phyloP scores from a whole-genome alignment of 1,140 invertebrate species.

The Copidosoma floridanum region DNA sequence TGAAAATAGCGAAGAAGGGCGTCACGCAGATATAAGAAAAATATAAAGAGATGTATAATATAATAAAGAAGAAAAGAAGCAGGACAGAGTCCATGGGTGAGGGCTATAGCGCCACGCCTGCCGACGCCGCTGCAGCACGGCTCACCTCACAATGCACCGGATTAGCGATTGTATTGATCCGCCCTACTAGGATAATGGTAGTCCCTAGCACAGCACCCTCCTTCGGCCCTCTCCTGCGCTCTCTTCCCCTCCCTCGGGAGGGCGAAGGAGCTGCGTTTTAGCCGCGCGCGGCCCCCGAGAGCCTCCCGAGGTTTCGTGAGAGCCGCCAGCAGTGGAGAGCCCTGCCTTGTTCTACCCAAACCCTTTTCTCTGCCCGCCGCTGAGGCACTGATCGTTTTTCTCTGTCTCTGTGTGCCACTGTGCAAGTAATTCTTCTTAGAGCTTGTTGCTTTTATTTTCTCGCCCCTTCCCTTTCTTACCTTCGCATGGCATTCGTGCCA shows the following conservation, averaged over 20 bases:
- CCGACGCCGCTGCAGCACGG: conserved; percentile 53
- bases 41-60: not conserved
- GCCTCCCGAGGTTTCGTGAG: conserved; percentile 33
- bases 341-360: conserved; percentile 17
- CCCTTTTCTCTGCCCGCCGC: conserved; percentile 5
- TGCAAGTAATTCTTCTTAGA: not conserved
- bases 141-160: conserved; percentile 54
- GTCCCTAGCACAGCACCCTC: conserved; percentile 49
- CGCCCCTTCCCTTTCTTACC: no score
- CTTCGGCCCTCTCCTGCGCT: conserved; percentile 27
- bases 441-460: no score
- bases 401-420: conserved; percentile 16
- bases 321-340: conserved; percentile 19
- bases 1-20: not conserved
- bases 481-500: no score
- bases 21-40: conserved; percentile 21
- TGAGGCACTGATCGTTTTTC: conserved; percentile 14
- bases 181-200: conserved; percentile 53
- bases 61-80: no score
- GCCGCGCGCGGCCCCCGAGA: conserved; percentile 35
- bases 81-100: no score
- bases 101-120: conserved; percentile 45
- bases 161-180: conserved; percentile 58
- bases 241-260: conserved; percentile 37
- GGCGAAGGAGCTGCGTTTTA: conserved; percentile 49